phyloP scores from a whole-genome alignment of 2,888 invertebrate species.

The Diarsia brunnea region DNA sequence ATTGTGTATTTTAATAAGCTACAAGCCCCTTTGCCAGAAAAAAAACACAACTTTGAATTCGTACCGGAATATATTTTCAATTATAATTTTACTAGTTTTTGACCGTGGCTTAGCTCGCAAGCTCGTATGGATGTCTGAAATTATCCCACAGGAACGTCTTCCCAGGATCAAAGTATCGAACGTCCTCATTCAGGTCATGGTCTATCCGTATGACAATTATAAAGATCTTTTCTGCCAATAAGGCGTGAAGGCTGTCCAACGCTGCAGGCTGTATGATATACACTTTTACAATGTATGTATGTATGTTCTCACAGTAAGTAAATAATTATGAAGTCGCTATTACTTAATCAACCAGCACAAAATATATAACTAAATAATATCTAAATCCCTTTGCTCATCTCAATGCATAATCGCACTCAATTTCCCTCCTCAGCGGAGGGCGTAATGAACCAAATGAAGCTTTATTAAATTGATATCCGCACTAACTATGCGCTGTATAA shows the following conservation, averaged over 20 bases:
- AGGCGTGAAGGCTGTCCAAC: neutral
- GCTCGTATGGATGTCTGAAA: neutral
- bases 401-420: constrained; percentile 56
- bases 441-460: constrained; percentile 64
- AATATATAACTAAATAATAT: constrained; percentile 14
- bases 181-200: neutral
- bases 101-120: neutral
- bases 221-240: neutral
- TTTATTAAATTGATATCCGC: constrained; percentile 65
- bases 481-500: constrained; percentile 61
- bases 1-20: neutral
- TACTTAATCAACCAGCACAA: neutral
- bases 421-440: constrained; percentile 53
- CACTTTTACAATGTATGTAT: neutral
- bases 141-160: neutral
- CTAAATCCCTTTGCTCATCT: constrained; percentile 58
- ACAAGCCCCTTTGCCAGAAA: neutral
- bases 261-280: neutral
- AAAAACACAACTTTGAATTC: neutral
- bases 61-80: neutral
- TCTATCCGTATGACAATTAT: neutral
- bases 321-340: neutral
- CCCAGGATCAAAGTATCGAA: neutral
- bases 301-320: neutral
- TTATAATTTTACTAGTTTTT: neutral